Base-by-base conservation (phyloP, 1,140 invertebrate species). In the Phymorhynchus buccinoides region DNA sequence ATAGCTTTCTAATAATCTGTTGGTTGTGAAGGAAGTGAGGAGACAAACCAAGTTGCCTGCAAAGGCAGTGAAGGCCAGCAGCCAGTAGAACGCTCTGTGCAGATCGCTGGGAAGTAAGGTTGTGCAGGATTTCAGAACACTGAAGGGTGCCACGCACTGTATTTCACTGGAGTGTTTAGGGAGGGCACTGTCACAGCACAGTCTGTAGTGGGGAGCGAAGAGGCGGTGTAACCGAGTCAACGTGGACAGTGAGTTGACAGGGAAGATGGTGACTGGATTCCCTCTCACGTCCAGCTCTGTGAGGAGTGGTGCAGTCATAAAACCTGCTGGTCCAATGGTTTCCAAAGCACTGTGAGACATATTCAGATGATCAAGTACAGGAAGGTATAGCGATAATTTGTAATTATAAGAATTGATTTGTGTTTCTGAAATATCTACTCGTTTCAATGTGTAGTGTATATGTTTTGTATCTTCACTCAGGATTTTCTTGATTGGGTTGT, bases 41-140 rank as follows among this genome's bases (percentile, higher is more conserved):
- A 52, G 48, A 9, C 12, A 52, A 52, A 18, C 48, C 68, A 83
- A 37, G 78, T 90, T 90, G 16, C 89, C 88, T 3, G 85, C n/a
- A 16, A 89, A 39, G 6, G 87, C 71, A 22, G 87, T 1, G 4
- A 86, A 42, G 1, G 84, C 86, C 44, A 89, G 83, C 56, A 87
- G 27, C 89, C 88, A 89, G 0, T 89, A 66, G 9, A 81, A 80
- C 14, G 85, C 82, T 7, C 86, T 68, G 9, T 88, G 81, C 32
- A 86, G 18, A 32, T 80, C 56, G 16, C 79, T 78, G 30, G 75
- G 62, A 41, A 90, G 82, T 35, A 90, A 62, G 37, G 89, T 83
- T 16, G 56, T 62, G 77, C 89, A 90, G 3, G 89, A 90, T 88
- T 88, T 37, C n/a, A 90, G 75, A 41, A 85, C 85, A 39, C 78